Evolutionary conservation across 1,140 invertebrate genomes (phyloP).

Genomic region (Nylanderia fulva): DNA sequence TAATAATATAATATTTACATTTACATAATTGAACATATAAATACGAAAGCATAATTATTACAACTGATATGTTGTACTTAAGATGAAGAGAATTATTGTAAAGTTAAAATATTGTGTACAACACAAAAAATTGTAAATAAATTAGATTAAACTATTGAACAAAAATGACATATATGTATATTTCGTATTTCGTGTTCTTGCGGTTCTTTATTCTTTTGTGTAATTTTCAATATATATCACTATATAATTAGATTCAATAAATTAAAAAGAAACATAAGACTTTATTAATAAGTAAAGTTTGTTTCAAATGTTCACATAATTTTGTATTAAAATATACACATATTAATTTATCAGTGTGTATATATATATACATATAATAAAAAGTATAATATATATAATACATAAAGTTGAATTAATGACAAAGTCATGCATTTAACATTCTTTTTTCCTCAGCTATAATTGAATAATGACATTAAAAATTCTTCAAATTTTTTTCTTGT

Average conservation of each 20-base stretch:
- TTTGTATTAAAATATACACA: neutral
- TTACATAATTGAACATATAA: constrained; percentile 24
- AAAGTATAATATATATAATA: neutral
- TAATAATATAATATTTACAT: constrained; percentile 15
- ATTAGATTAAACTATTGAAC: constrained; percentile 2
- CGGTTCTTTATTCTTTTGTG: neutral
- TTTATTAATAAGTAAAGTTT: neutral
- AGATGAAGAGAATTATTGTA: constrained; percentile 21
- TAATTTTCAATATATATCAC: neutral
- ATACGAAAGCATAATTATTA: constrained; percentile 32
- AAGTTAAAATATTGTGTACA: constrained; percentile 28
- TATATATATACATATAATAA: neutral
- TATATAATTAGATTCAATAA: neutral
- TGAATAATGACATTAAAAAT: too few species aligned
- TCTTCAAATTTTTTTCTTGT: too few species aligned
- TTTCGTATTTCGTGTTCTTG: neutral
- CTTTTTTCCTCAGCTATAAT: too few species aligned
- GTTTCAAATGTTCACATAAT: neutral
- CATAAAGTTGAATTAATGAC: neutral
- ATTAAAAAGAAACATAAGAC: neutral
- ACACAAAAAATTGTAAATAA: constrained; percentile 42
- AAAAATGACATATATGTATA: too few species aligned
- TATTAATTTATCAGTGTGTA: neutral
- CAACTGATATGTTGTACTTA: constrained; percentile 33
- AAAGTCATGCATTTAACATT: too few species aligned